Evolutionary conservation across 2,113 vertebrate genomes (phyloP).

Genomic region (Oncorhynchus gorbuscha): DNA sequence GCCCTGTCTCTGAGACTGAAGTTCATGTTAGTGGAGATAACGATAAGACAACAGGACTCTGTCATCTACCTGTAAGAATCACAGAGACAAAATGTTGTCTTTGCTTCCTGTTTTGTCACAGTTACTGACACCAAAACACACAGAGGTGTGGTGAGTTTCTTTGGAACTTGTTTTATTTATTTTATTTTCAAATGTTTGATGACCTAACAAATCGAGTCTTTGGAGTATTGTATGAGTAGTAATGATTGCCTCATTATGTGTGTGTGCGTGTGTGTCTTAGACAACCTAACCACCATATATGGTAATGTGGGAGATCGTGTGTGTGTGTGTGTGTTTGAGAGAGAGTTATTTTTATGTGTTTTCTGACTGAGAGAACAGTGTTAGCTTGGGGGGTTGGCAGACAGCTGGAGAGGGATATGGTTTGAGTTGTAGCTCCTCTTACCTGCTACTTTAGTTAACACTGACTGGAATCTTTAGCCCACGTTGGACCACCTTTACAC

Average conservation of each 20-base stretch:
- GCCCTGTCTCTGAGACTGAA: too few species aligned
- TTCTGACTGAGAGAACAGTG: constrained; percentile 15
- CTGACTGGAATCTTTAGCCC: constrained; percentile 12
- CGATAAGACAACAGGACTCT: too few species aligned
- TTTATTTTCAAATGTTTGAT: too few species aligned
- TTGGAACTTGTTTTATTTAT: not conserved
- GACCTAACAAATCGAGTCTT: not conserved
- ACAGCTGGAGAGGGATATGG: constrained; percentile 11
- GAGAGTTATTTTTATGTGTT: constrained; percentile 8
- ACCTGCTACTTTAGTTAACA: not conserved
- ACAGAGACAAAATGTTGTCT: too few species aligned
- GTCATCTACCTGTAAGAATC: too few species aligned
- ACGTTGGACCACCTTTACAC: not conserved
- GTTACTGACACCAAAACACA: too few species aligned
- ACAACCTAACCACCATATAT: not conserved
- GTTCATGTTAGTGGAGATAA: too few species aligned
- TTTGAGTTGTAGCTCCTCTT: constrained; percentile 39
- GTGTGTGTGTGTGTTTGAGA: not conserved
- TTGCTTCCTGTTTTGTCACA: too few species aligned
- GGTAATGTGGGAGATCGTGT: not conserved
- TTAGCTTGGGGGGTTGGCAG: constrained; percentile 31
- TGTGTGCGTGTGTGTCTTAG: too few species aligned
- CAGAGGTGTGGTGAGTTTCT: not conserved
- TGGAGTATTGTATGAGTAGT: not conserved
- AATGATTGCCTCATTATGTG: too few species aligned